A percentile compares a stretch with the other conserved stretches of the same genome.
phyloP scores from a whole-genome alignment of 2,888 invertebrate genomes.

The Rhingia campestris region DNA sequence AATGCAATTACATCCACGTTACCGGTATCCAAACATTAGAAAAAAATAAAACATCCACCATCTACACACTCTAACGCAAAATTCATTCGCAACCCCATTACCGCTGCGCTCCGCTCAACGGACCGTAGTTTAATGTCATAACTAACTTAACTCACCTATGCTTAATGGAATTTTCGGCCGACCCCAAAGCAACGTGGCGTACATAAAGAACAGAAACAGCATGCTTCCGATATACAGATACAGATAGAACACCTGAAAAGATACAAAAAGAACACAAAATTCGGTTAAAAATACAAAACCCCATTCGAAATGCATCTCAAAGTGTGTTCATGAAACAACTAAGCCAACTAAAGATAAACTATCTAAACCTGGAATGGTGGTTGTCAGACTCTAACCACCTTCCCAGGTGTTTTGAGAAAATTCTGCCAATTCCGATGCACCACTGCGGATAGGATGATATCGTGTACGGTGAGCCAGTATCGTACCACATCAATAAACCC shows the following conservation, averaged over 20 bases:
- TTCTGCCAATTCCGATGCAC: conserved; percentile 35
- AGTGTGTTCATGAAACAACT: not conserved
- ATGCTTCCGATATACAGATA: conserved; percentile 94
- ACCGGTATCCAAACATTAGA: not conserved
- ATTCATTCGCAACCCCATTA: not conserved
- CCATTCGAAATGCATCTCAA: conserved; percentile 10
- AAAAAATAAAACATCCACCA: not conserved
- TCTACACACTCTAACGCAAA: not conserved
- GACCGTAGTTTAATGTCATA: conserved; percentile 37
- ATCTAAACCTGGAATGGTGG: conserved; percentile 5
- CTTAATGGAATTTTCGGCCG: conserved; percentile 85
- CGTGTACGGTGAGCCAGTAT: conserved; percentile 41
- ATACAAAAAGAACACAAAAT: conserved; percentile 48
- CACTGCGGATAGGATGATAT: conserved; percentile 25
- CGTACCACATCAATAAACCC: conserved; percentile 52
- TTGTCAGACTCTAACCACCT: not conserved
- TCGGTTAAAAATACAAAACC: conserved; percentile 24
- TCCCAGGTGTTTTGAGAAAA: conserved; percentile 8
- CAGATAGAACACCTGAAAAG: conserved; percentile 90
- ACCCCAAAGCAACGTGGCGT: conserved; percentile 89
- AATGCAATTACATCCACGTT: conserved; percentile 59
- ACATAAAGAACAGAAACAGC: conserved; percentile 92
- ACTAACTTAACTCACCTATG: conserved; percentile 83
- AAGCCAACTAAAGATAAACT: conserved; percentile 1
- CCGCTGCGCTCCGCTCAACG: conserved; percentile 6